phyloP scores from a whole-genome alignment of 2,797 vertebrate species.

The Odontamblyopus rebecca region DNA sequence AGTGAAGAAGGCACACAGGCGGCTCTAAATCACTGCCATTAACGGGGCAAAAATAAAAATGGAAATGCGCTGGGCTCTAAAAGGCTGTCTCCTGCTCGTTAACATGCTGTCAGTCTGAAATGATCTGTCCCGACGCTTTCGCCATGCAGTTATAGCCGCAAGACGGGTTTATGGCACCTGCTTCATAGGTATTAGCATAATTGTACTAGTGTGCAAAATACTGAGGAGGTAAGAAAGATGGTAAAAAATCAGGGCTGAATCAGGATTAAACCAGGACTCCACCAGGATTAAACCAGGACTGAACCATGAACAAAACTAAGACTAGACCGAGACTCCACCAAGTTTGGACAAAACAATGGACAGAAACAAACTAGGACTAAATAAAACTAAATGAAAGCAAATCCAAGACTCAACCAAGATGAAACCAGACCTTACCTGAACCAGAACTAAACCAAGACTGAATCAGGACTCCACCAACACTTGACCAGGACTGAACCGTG shows the following conservation, averaged over 20 bases:
- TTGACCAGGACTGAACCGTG: background rate
- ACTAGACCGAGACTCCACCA: no score
- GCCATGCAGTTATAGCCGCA: background rate
- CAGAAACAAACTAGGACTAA: background rate
- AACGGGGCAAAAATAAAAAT: slow-evolving; percentile 2
- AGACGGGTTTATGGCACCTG: background rate
- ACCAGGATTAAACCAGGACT: background rate
- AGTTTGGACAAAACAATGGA: background rate
- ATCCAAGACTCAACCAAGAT: background rate
- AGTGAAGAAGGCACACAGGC: background rate
- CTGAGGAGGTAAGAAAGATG: background rate
- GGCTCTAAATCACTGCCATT: slow-evolving; percentile 12
- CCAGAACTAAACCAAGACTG: no score
- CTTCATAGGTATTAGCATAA: background rate
- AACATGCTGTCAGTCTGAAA: slow-evolving; percentile 28
- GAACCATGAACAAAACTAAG: background rate
- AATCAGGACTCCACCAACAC: no score
- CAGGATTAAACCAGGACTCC: background rate
- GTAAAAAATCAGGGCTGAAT: background rate
- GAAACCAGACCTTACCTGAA: background rate
- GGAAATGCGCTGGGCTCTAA: slow-evolving; percentile 9
- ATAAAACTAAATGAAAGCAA: background rate
- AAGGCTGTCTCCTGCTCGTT: slow-evolving; percentile 28
- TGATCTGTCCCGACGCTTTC: background rate
- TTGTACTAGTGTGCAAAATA: background rate